phyloP scores from a whole-genome alignment of 2,113 vertebrate genomes.

The Noctilio leporinus region DNA sequence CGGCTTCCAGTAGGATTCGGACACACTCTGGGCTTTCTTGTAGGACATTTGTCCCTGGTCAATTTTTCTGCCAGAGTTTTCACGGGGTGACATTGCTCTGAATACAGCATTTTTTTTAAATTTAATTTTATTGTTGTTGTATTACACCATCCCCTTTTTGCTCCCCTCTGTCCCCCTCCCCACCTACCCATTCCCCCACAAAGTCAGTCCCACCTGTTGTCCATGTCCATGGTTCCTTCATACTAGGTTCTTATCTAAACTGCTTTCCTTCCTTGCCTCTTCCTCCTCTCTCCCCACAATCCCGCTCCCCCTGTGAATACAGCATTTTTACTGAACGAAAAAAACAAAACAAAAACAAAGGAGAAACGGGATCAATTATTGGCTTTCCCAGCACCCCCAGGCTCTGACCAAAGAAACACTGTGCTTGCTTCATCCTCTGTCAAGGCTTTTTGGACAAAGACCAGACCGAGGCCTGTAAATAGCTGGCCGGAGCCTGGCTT shows the following conservation, averaged over 20 bases:
- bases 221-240: no score
- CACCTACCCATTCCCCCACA: no score
- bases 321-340: not conserved
- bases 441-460: conserved; percentile 15
- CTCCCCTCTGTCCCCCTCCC: no score
- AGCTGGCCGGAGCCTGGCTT: not conserved
- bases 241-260: no score
- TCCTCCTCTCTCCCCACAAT: no score
- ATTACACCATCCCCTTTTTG: no score
- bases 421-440: not conserved
- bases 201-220: no score
- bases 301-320: no score
- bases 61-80: not conserved
- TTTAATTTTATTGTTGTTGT: no score
- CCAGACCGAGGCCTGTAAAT: not conserved
- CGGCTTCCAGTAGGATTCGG: not conserved
- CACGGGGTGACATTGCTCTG: not conserved
- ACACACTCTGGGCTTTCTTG: not conserved
- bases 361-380: not conserved
- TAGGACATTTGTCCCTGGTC: not conserved
- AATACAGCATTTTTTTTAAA: not conserved
- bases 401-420: not conserved
- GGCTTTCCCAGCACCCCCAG: not conserved
- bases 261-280: no score
- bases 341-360: no score